Conservation (phyloP, 2,888 invertebrate species). For the Eilema sororculum region DNA sequence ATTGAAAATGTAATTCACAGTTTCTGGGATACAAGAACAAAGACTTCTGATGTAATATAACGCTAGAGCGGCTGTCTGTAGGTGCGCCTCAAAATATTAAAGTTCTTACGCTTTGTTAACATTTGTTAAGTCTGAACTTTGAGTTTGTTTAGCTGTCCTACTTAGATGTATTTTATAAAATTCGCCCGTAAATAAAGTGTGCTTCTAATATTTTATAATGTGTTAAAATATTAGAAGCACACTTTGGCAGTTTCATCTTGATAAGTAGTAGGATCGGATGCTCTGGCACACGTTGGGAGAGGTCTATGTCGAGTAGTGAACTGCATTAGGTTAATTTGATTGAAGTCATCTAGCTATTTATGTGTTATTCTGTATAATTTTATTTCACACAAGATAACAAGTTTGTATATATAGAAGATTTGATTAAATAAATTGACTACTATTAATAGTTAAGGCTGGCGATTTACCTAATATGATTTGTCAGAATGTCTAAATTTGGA, state of each 20-base stretch:
- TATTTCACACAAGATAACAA: too few species aligned
- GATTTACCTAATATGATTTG: too few species aligned
- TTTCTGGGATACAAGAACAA: not conserved
- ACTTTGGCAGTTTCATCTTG: too few species aligned
- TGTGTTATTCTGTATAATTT: too few species aligned
- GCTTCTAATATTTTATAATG: not conserved
- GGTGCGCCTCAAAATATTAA: too few species aligned
- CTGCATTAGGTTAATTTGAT: too few species aligned
- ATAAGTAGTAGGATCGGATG: too few species aligned
- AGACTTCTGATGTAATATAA: not conserved
- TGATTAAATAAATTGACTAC: not conserved
- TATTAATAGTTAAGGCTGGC: not conserved
- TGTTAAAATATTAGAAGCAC: too few species aligned
- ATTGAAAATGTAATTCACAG: slow-evolving; percentile 6
- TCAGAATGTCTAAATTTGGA: too few species aligned
- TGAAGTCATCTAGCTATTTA: too few species aligned
- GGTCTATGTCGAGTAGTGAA: too few species aligned
- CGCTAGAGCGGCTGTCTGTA: not conserved
- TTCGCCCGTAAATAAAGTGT: not conserved
- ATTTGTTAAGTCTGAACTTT: not conserved
- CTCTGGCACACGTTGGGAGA: too few species aligned
- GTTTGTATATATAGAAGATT: not conserved
- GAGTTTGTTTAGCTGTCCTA: not conserved
- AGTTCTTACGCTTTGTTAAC: not conserved
- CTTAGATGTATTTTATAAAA: not conserved